Percentiles rank a stretch among this genome's conserved stretches.
These are phyloP conservation scores for Creontiades dilutus DNA, from an alignment of 2,888 invertebrate genomes.

Conservation along the genomic window DNA sequence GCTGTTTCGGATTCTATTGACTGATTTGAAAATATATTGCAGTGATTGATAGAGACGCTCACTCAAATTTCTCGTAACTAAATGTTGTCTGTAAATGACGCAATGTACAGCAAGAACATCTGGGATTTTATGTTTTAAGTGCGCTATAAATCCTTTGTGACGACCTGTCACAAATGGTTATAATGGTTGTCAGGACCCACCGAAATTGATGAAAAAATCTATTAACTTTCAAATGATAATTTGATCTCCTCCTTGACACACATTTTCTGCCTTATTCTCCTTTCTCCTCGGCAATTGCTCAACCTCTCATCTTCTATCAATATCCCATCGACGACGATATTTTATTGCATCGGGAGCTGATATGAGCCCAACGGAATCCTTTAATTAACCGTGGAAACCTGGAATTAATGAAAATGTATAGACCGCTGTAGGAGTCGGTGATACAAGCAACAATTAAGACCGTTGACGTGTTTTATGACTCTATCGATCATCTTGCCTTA, in stretches of 20 bases:
- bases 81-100: no score
- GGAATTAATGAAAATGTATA: conserved; percentile 49
- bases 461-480: conserved; percentile 56
- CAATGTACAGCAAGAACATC: no score
- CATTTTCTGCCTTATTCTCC: neutral
- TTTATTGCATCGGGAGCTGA: neutral
- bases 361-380: conserved; percentile 21
- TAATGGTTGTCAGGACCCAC: no score
- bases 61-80: no score
- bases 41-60: no score
- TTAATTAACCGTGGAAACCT: conserved; percentile 40
- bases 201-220: no score
- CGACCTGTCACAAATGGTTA: no score
- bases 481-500: conserved; percentile 10
- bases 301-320: neutral
- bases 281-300: neutral
- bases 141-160: no score
- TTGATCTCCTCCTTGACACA: conserved; percentile 17
- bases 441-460: conserved; percentile 49
- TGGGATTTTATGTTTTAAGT: no score
- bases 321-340: conserved; percentile 2
- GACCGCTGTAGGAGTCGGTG: conserved; percentile 13
- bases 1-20: no score
- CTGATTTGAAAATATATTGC: no score
- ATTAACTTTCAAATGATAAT: neutral